These are phyloP conservation scores for Petrocephalus sullivani DNA, from an alignment of 2,797 vertebrate species.

Conservation along the genomic window DNA sequence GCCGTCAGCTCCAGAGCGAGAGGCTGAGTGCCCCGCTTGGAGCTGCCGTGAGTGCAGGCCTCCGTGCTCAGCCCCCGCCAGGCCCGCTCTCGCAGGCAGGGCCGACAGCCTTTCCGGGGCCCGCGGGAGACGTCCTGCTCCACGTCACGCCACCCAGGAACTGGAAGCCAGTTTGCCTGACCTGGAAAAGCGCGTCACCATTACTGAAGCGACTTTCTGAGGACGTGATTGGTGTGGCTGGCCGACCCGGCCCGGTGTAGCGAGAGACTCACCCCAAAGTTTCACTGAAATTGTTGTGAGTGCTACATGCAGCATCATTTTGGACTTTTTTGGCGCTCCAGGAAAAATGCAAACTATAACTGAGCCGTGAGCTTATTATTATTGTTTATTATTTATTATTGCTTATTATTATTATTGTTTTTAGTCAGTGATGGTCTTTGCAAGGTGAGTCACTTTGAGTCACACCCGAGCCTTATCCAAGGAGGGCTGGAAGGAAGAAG, in stretches of 20 bases:
- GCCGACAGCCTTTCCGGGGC: not conserved
- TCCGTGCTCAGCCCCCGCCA: not conserved
- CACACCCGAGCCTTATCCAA: conserved; percentile 15
- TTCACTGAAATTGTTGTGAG: not conserved
- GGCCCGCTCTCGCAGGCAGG: not conserved
- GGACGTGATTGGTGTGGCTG: not conserved
- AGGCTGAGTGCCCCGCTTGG: not conserved
- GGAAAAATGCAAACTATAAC: not conserved
- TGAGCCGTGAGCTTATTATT: not conserved
- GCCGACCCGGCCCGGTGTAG: not conserved
- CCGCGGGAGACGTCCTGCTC: not conserved
- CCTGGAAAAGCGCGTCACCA: not conserved
- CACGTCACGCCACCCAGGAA: not conserved
- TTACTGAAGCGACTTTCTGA: not conserved
- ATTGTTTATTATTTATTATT: no score
- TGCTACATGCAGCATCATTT: not conserved
- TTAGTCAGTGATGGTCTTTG: not conserved
- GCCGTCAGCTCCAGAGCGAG: conserved; percentile 80
- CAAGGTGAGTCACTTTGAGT: conserved; percentile 29
- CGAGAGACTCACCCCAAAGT: not conserved
- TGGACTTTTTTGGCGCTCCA: no score
- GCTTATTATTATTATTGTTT: not conserved
- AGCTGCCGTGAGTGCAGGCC: not conserved
- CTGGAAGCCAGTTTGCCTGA: not conserved
- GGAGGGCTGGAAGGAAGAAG: conserved; percentile 24